Conservation (phyloP, 1,140 invertebrate genomes). For the Alviniconcha marisindica region DNA sequence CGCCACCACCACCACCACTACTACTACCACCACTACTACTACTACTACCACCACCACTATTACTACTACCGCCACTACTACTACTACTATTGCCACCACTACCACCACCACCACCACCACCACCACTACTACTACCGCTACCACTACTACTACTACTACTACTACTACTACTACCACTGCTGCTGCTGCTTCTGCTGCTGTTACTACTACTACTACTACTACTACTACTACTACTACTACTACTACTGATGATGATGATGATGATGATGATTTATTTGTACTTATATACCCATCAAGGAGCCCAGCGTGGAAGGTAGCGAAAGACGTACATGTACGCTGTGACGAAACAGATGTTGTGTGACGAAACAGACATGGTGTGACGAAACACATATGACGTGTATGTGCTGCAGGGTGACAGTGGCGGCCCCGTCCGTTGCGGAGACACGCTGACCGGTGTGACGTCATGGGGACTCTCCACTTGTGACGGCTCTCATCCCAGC, state of each 20-base stretch:
- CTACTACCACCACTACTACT: too few relatives aligned
- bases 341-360: not conserved
- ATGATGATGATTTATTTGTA: too few relatives aligned
- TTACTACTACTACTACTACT: not conserved
- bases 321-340: not conserved
- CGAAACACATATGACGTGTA: not conserved
- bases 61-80: too few relatives aligned
- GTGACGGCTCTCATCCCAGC: constrained; percentile 86
- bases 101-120: too few relatives aligned
- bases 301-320: not conserved
- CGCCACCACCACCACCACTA: too few relatives aligned
- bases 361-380: not conserved
- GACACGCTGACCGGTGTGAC: constrained; percentile 88
- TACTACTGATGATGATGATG: too few relatives aligned
- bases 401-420: constrained; percentile 87
- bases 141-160: not conserved
- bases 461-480: constrained; percentile 92
- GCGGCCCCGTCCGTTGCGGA: constrained; percentile 88
- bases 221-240: too few relatives aligned
- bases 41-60: too few relatives aligned
- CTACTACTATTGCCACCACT: too few relatives aligned
- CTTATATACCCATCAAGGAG: not conserved
- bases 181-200: too few relatives aligned
- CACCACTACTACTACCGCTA: too few relatives aligned
- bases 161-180: not conserved